phyloP scores from a whole-genome alignment of 2,888 invertebrate genomes.

The Leptopilina syphax region DNA sequence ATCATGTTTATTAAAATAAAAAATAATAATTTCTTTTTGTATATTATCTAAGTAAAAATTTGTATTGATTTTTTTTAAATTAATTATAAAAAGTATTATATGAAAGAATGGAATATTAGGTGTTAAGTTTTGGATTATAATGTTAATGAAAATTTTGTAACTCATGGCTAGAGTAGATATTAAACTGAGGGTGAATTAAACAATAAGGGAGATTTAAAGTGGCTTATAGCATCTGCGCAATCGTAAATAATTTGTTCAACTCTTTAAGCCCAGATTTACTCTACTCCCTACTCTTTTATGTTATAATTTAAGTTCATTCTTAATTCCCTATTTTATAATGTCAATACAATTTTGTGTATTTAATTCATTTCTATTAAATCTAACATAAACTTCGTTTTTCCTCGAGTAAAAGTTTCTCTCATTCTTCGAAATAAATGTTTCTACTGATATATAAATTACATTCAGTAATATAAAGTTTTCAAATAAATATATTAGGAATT shows the following conservation, averaged over 20 bases:
- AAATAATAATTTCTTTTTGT: too few relatives aligned
- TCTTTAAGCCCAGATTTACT: slow-evolving; percentile 16
- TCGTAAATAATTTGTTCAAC: slow-evolving; percentile 24
- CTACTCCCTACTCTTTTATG: slow-evolving; percentile 1
- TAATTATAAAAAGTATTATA: background rate
- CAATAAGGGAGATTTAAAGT: slow-evolving; percentile 11
- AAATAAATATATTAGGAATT: too few relatives aligned
- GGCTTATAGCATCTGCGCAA: background rate
- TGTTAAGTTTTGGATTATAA: background rate
- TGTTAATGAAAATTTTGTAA: background rate
- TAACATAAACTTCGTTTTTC: background rate
- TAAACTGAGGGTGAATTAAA: slow-evolving; percentile 2
- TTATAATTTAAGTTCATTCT: background rate
- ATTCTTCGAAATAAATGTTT: too few relatives aligned
- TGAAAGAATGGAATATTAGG: background rate
- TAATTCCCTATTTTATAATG: background rate
- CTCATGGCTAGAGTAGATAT: background rate
- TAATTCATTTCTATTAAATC: background rate
- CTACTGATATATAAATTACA: too few relatives aligned
- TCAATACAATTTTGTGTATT: background rate
- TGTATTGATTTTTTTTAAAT: background rate
- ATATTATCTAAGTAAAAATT: too few relatives aligned
- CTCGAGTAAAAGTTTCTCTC: too few relatives aligned
- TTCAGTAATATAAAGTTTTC: too few relatives aligned
- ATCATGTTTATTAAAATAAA: too few relatives aligned